Base-by-base conservation (phyloP, 2,113 vertebrate species). In the Calonectris borealis region DNA sequence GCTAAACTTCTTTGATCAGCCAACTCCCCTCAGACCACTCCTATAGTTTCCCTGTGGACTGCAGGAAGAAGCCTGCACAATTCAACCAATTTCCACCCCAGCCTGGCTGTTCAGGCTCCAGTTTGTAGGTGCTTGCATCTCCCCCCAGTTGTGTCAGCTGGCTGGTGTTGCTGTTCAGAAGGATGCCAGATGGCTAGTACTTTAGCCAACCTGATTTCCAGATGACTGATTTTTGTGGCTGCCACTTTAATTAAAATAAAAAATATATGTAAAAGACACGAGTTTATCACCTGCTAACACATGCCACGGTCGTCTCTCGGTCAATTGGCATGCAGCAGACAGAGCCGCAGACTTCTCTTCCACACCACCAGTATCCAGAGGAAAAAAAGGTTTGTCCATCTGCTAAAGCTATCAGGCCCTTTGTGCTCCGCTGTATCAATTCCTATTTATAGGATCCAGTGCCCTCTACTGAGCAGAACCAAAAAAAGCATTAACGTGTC, bases 401-500 rank as follows among this genome's bases (percentile, higher is more conserved):
- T 97, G 97, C 78, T 96, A 91, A 95, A 94, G 87, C 42, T 32
- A 80, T 97, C 91, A 95, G 78, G 54, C 51, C 58, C 78, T 88
- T 62, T 9, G 3, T 51, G 51, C 55, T 96, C 48, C 29, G 9
- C 4, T 0, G 19, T 49, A 69, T 42, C 66, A 72, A 18, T 19
- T 93, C 70, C 42, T 85, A 55, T 36, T 78, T 81, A 68, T 26
- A 93, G 89, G 71, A 93, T 83, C 75, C 96, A 93, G 70, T 95
- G 96, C 93, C 93, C 97, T 96, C 94, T 97, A 66, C 94, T 90
- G 95, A 95, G 87, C 26, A 80, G 86, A 97, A 21, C 62, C 51
- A 83, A 77, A 93, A 51, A 18, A 68, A 89, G 9, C 84, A 76
- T 71, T 76, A 57, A 32, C 2, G 0, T 32, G 55, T 66, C 66